A percentile compares a stretch with the other conserved stretches of the same genome.
phyloP scores from a whole-genome alignment of 1,140 invertebrate species.

The Pseudomyrmex concolor region DNA sequence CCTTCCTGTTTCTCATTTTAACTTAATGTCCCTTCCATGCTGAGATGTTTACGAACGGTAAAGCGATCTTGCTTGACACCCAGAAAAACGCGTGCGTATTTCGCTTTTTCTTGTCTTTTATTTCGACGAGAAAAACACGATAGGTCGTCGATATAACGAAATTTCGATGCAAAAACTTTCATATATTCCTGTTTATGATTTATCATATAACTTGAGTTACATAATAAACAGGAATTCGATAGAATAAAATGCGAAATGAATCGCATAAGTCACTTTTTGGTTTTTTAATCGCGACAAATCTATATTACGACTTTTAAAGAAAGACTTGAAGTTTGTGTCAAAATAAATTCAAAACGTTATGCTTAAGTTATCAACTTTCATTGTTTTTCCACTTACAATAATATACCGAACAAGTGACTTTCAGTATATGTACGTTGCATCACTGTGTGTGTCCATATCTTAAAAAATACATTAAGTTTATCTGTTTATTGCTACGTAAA shows the following conservation, averaged over 20 bases:
- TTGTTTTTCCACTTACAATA: neutral
- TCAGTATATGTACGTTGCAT: neutral
- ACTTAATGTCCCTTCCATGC: slow-evolving; percentile 55
- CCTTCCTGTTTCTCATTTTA: slow-evolving; percentile 44
- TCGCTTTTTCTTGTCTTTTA: slow-evolving; percentile 46
- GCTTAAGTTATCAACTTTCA: too few relatives aligned
- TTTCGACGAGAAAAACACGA: slow-evolving; percentile 50
- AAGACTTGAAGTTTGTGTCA: neutral
- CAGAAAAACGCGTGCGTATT: slow-evolving; percentile 31
- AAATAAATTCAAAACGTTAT: neutral
- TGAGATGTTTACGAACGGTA: slow-evolving; percentile 46
- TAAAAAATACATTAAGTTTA: neutral
- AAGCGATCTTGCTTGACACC: slow-evolving; percentile 26
- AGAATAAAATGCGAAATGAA: neutral
- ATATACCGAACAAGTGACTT: neutral
- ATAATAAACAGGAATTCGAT: slow-evolving; percentile 24
- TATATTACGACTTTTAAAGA: neutral
- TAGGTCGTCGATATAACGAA: neutral
- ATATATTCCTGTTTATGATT: too few relatives aligned
- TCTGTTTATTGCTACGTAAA: slow-evolving; percentile 9
- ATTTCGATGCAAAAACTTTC: too few relatives aligned
- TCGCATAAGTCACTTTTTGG: too few relatives aligned
- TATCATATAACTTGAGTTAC: slow-evolving; percentile 12
- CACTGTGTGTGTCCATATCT: neutral
- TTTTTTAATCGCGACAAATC: too few relatives aligned